Base-by-base conservation (phyloP, 64 coral and sea anemone genomes). In the Porites lutea region DNA sequence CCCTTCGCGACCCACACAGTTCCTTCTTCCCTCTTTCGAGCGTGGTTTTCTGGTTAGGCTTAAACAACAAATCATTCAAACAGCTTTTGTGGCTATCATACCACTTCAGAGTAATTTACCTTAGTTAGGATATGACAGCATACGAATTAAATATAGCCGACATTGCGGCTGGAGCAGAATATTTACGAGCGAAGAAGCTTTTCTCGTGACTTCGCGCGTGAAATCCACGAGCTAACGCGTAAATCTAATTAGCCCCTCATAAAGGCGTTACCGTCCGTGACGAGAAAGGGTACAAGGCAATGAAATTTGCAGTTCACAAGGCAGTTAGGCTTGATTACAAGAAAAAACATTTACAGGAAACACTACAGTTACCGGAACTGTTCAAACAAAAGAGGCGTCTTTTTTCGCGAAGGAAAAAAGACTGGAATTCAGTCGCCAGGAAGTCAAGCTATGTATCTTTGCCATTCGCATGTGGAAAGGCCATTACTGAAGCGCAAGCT, bases 261-360 rank as follows among this genome's bases (percentile, higher is more conserved):
- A 47, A 15, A 76, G 16, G 73, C 73, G 73, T 76, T 51, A 10
- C 71, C 13, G 45, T 57, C 7, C 54, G 7, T 57, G 54, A 57
- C 12, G 54, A 57, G 12, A 57, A 57, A 7, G 13, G 13, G 45
- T 66, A 66, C 59, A 46, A 18, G 60, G 45, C 60, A 83, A 37
- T 37, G 27, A 44, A 64, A 66, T 60, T 83, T 19, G n/a, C 44
- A 19, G 50, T 37, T 64, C 14, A 65, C 80, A 18, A 49, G 45
- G 12, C 27, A 65, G 7, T 18, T 37, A 82, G 87, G 86, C 87
- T 94, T 74, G 55, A 72, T 89, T 88, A 94, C 75, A 89, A 89
- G 88, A 89, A 18, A 94, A 89, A 94, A 94, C 92, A 94, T 89
- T 94, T 89, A 72, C 92, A 89, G 92, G 92, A 94, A 89, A 64